Evolutionary conservation across 2,797 vertebrate genomes (phyloP).

Genomic region (Macroramphosus scolopax): DNA sequence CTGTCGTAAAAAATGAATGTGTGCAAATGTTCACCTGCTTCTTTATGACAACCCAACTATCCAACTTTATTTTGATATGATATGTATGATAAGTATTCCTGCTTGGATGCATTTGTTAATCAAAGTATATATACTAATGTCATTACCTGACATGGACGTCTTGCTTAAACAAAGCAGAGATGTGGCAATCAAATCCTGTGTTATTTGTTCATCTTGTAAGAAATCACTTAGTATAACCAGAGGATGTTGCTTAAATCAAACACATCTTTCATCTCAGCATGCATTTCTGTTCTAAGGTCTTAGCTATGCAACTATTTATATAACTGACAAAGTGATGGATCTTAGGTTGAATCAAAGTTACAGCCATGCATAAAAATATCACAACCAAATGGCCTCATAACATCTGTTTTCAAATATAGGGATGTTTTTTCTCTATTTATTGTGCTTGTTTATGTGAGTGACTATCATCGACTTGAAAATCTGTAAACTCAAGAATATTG

Average conservation of each 20-base stretch:
- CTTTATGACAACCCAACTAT: constrained; percentile 7
- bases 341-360: constrained; percentile 56
- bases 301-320: constrained; percentile 58
- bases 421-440: constrained; percentile 3
- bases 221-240: constrained; percentile 27
- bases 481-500: constrained; percentile 16
- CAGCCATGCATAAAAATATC: constrained; percentile 36
- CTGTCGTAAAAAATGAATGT: constrained; percentile 34
- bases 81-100: not conserved
- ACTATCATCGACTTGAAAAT: constrained; percentile 21
- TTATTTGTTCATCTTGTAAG: constrained; percentile 12
- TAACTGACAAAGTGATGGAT: constrained; percentile 58
- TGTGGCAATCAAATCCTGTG: constrained; percentile 13
- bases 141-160: constrained; percentile 8
- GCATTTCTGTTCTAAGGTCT: constrained; percentile 42
- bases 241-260: constrained; percentile 41
- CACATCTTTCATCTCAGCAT: constrained; percentile 46
- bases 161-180: constrained; percentile 4
- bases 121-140: not conserved
- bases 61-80: constrained; percentile 1
- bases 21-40: constrained; percentile 19
- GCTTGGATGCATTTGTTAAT: not conserved
- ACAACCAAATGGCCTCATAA: constrained; percentile 27
- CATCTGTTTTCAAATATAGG: constrained; percentile 29
- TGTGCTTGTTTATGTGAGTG: constrained; percentile 27